A percentile compares a stretch with the other conserved stretches of the same genome.
phyloP scores from a whole-genome alignment of 2,113 vertebrate genomes.

The Podiceps cristatus region DNA sequence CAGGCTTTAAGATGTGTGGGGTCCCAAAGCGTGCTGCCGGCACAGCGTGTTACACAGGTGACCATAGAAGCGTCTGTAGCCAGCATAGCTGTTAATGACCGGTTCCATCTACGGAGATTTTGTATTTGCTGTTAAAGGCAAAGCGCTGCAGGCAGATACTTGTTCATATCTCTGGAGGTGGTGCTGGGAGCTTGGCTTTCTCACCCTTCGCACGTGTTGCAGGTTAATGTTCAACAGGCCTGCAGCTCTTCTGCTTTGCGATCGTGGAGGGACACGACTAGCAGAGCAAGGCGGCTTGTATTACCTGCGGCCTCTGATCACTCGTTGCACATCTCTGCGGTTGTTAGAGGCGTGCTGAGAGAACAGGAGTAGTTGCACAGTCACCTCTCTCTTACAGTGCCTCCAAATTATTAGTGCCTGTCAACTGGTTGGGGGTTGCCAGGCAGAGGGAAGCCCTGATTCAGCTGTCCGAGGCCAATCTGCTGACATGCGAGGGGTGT shows the following conservation, averaged over 20 bases:
- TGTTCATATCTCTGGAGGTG: not conserved
- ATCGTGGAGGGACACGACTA: not conserved
- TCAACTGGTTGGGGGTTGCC: not conserved
- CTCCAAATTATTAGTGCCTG: not conserved
- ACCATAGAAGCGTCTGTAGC: not conserved
- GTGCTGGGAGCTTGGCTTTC: not conserved
- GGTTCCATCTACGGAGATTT: not conserved
- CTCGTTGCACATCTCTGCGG: rapidly evolving
- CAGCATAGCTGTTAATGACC: not conserved
- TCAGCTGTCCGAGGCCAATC: not conserved
- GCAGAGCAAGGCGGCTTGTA: not conserved
- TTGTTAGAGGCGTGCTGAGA: not conserved
- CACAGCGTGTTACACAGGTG: not conserved
- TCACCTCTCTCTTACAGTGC: not conserved
- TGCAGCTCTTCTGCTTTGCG: not conserved
- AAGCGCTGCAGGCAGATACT: not conserved
- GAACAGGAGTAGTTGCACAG: not conserved
- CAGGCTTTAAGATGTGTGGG: not conserved
- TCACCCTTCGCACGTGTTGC: not conserved
- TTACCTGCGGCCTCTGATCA: not conserved
- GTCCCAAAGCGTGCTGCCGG: not conserved
- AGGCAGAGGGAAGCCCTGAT: not conserved
- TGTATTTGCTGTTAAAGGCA: not conserved
- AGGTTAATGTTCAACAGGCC: not conserved
- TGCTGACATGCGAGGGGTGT: not conserved